Conservation (phyloP, 2,797 vertebrate genomes). For the Silurus lanzhouensis region DNA sequence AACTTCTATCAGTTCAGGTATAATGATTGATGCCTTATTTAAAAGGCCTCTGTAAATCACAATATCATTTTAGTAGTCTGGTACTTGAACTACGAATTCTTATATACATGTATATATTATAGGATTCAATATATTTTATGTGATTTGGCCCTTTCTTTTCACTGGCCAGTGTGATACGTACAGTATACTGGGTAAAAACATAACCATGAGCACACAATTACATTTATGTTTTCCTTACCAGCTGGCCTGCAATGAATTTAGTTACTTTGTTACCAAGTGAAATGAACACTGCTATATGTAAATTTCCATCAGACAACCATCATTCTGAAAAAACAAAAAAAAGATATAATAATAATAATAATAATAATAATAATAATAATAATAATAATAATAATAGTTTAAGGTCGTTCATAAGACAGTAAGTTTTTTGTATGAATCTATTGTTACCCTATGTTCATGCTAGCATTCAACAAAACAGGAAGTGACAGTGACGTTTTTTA, state of each 20-base stretch:
- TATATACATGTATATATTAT: background rate
- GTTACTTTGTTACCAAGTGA: background rate
- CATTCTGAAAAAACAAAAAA: background rate
- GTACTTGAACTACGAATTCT: background rate
- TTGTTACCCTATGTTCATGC: background rate
- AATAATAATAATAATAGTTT: background rate
- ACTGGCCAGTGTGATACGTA: too few species aligned
- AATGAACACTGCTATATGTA: background rate
- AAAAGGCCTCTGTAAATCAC: background rate
- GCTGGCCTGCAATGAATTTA: background rate
- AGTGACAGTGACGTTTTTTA: background rate
- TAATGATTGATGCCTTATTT: constrained; percentile 2
- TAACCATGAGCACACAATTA: background rate
- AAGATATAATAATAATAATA: background rate
- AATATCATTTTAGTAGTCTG: background rate
- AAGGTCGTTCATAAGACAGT: too few species aligned
- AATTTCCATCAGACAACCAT: background rate
- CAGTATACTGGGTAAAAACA: background rate
- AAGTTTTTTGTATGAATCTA: background rate
- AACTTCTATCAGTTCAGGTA: background rate
- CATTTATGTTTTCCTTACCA: background rate
- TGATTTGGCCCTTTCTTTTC: background rate
- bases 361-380: too few species aligned
- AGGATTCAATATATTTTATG: background rate
- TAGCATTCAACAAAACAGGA: background rate